Percentiles rank a stretch among this genome's conserved stretches.
Conservation (phyloP, 2,113 vertebrate genomes). For the Procavia capensis region DNA sequence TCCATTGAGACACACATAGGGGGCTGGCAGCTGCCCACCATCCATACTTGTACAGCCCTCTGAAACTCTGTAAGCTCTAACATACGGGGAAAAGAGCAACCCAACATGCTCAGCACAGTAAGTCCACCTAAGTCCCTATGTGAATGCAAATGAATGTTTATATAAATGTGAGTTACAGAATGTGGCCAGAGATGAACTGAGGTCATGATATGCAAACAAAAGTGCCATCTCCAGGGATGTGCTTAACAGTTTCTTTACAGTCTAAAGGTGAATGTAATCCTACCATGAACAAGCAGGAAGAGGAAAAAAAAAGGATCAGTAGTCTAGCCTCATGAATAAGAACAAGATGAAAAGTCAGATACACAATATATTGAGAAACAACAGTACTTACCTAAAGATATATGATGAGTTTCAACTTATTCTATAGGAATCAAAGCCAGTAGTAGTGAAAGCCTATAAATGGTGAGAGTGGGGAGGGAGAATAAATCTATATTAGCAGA, state of each 20-base stretch:
- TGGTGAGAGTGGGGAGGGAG: background rate
- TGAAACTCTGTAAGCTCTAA: background rate
- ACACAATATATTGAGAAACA: background rate
- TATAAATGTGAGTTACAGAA: background rate
- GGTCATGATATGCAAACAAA: background rate
- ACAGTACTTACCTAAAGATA: background rate
- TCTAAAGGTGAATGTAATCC: background rate
- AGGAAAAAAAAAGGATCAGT: background rate
- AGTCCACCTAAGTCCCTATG: background rate
- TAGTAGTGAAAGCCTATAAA: background rate
- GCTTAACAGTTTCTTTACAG: background rate
- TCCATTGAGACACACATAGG: background rate
- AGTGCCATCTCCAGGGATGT: background rate
- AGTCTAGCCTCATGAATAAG: background rate
- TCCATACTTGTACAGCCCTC: background rate
- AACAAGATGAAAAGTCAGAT: background rate
- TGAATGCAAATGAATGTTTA: background rate
- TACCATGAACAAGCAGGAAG: background rate
- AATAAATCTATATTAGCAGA: background rate
- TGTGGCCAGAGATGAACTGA: background rate
- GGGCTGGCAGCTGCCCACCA: background rate
- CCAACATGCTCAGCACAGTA: background rate
- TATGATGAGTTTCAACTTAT: background rate
- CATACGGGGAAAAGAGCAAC: background rate
- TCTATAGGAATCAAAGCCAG: background rate